Evolutionary conservation across 1,140 invertebrate genomes (phyloP), one percentile per base, ranked within the genome.

Genomic region (Drosophila punjabiensis): DNA sequence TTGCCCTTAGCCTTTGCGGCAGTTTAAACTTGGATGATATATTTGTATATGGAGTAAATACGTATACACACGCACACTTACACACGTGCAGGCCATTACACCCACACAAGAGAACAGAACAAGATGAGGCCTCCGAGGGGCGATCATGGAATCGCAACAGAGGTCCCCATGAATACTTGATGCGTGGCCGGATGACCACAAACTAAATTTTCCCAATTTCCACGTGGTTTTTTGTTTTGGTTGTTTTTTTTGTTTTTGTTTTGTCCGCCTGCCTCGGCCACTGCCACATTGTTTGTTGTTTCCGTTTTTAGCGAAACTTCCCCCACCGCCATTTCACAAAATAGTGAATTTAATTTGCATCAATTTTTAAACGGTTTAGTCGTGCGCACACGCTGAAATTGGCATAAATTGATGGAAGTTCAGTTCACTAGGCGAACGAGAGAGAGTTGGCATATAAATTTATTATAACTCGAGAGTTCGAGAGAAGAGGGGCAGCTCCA

Each of bases 1-100:
- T 89, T 88, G 85, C 85, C 85, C 86, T 88, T 90, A 88, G 85
- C 86, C 88, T 85, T 89, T 89, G 85, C 85, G 70, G 81, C 86
- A 88, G 85, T 88, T 88, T 88, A 88, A 88, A 88, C 85, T 88
- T 88, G 82, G 85, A 88, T 88, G 85, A 88, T 88, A 88, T 88
- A 88, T 88, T 88, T 88, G 84, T 89, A 81, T 85, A 89, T 79
- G 67, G 61, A 53, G 71, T 70, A 84, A 75, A 76, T 80, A 76
- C 64, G 47, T 47, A 68, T 20, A 52, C 18, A 39, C 50, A n/a
- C 28, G n/a, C 52, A 60, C 71, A 60, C 30, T 11, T 11, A 18
- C 47, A 56, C 78, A 61, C 47, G 48, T 43, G 18, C 52, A 37
- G 30, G 16, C 70, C 41, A 48, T 33, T 39, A 60, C 70, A 32